Conservation (phyloP, 2,797 vertebrate species). For the Melanotaenia parkinsoni region DNA sequence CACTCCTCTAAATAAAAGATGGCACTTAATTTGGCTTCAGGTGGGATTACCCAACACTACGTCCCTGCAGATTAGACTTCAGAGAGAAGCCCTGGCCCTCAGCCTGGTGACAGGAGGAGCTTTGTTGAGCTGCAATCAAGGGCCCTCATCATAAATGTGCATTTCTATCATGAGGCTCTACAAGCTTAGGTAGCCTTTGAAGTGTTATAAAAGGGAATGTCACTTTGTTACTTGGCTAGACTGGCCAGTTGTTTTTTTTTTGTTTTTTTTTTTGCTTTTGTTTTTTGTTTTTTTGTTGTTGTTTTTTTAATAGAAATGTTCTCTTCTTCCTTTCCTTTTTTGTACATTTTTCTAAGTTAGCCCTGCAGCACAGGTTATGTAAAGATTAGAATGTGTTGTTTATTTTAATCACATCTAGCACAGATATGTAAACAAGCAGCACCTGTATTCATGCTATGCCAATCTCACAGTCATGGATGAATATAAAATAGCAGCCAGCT, state of each 20-base stretch:
- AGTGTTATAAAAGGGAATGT: slow-evolving; percentile 68
- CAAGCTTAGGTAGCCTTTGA: slow-evolving; percentile 75
- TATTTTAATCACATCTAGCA: slow-evolving; percentile 69
- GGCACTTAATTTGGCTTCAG: slow-evolving; percentile 48
- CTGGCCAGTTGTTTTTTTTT: slow-evolving; percentile 27
- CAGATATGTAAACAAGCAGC: slow-evolving; percentile 76
- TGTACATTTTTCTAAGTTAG: slow-evolving; percentile 28
- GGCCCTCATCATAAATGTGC: slow-evolving; percentile 72
- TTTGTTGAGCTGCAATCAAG: slow-evolving; percentile 71
- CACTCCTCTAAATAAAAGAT: slow-evolving; percentile 46
- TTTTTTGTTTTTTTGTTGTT: slow-evolving; percentile 5
- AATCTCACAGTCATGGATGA: slow-evolving; percentile 67
- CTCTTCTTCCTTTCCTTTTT: slow-evolving; percentile 13
- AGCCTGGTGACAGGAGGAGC: slow-evolving; percentile 71
- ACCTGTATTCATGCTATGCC: slow-evolving; percentile 73
- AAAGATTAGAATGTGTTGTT: slow-evolving; percentile 65
- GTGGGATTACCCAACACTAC: slow-evolving; percentile 57
- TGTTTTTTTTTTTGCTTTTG: slow-evolving; percentile 15
- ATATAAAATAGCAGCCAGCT: slow-evolving; percentile 79
- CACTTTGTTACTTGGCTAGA: slow-evolving; percentile 50
- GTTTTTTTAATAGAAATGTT: not conserved
- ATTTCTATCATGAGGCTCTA: slow-evolving; percentile 63
- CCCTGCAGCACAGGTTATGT: slow-evolving; percentile 50
- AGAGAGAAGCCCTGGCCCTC: slow-evolving; percentile 65
- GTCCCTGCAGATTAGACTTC: slow-evolving; percentile 70